phyloP scores from a whole-genome alignment of 1,140 invertebrate species.

The Drosophila persimilis region DNA sequence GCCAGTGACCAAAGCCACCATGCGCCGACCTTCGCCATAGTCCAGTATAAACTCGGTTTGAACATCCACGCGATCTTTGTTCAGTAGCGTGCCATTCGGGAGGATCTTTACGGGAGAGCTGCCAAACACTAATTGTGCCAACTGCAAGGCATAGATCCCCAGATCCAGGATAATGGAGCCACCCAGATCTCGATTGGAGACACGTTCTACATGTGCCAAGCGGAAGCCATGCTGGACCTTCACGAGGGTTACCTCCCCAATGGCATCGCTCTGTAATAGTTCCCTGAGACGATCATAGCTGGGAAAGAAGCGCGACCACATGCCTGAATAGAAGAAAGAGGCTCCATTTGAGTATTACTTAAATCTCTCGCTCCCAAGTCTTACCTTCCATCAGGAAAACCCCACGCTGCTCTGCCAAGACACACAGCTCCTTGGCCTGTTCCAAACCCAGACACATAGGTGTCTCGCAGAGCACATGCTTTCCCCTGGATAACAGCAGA shows the following conservation, averaged over 20 bases:
- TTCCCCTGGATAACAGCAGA: conserved; percentile 89
- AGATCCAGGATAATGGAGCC: conserved; percentile 92
- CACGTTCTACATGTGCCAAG: conserved; percentile 66
- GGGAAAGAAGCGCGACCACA: conserved; percentile 93
- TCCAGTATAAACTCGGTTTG: conserved; percentile 86
- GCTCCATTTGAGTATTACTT: too few relatives aligned
- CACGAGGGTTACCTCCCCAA: conserved; percentile 90
- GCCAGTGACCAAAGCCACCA: conserved; percentile 85
- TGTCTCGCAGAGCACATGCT: conserved; percentile 93
- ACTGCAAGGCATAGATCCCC: conserved; percentile 91
- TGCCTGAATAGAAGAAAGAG: conserved; percentile 40
- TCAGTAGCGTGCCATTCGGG: conserved; percentile 86
- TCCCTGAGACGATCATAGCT: conserved; percentile 87
- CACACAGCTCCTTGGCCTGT: conserved; percentile 87
- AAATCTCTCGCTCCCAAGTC: conserved; percentile 24
- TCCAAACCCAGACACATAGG: conserved; percentile 89
- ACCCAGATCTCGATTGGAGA: conserved; percentile 84
- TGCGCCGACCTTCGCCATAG: conserved; percentile 86
- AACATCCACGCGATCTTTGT: conserved; percentile 87
- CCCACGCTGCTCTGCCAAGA: conserved; percentile 86
- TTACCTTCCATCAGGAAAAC: conserved; percentile 91
- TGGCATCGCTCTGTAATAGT: conserved; percentile 85
- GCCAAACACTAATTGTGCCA: conserved; percentile 88
- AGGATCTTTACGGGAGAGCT: conserved; percentile 86
- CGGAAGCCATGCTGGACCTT: conserved; percentile 87